Base-by-base conservation (phyloP, 2,888 invertebrate species). In the Amorpha juglandis region DNA sequence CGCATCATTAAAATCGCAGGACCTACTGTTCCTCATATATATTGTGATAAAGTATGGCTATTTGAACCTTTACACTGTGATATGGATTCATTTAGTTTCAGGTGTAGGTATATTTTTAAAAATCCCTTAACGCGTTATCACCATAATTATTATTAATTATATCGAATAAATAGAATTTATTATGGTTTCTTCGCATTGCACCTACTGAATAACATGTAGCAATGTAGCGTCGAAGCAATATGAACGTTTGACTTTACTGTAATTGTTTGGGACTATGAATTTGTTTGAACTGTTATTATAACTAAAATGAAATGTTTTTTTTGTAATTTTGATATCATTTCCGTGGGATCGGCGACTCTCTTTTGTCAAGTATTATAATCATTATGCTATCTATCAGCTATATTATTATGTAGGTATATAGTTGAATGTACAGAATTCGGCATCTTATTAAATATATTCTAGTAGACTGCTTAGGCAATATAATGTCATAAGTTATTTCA, bases 21-120 rank as follows among this genome's bases (percentile, higher is more conserved):
- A 27, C 27, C 27, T 1, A 3, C 27, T 27, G n/a, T 27, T 27
- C 1, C 27, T 27, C 4, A 27, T n/a, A 27, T 27, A 27, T 27
- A 3, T 27, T 64, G 45, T 52, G 45, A 27, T 64, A 4, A 27
- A 64, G 51, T 38, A 58, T 35, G 21, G 9, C 35, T 50, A 21
- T 48, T 69, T 69, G 70, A 81, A 78, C 84, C 76, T 81, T 74
- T 72, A 72, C 77, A 75, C 84, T 86, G 86, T 86, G 86, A 86
- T 87, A 85, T 74, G 66, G 63, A 79, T 71, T 70, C 76, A 74
- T 70, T 73, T 78, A 68, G 68, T 68, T 75, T 72, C 71, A 72
- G 69, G 68, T 69, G 64, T 76, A 70, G 65, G 63, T 74, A 68
- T 52, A 42, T 6, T 6, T 58, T 19, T 42, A 11, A 11, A 58